Percentiles rank a stretch among this genome's conserved stretches.
These are phyloP conservation scores for Sepioteuthis lessoniana DNA, from an alignment of 2,888 invertebrate species.

Conservation along the genomic window DNA sequence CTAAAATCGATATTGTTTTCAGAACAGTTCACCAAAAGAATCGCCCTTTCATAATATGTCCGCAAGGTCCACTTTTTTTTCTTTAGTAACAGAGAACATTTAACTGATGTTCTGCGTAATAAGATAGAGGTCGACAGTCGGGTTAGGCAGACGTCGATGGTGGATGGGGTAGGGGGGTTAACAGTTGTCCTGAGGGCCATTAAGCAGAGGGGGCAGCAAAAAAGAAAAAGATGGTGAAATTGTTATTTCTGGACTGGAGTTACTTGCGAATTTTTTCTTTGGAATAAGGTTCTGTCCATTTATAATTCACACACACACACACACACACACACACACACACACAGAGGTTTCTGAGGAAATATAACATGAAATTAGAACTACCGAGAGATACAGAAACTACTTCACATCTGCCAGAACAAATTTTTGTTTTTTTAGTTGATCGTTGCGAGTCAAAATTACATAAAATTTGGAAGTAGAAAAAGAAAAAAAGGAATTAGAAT, in stretches of 20 bases:
- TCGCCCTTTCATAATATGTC: neutral
- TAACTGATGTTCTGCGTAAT: neutral
- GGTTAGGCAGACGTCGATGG: neutral
- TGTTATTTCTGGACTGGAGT: neutral
- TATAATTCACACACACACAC: no score
- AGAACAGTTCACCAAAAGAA: slow-evolving; percentile 10
- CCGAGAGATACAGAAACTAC: no score
- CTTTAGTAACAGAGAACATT: neutral
- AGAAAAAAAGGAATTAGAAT: no score
- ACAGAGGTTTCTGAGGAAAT: no score
- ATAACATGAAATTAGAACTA: no score
- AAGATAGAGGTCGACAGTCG: neutral
- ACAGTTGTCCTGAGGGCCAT: neutral
- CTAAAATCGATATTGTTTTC: neutral
- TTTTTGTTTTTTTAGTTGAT: no score
- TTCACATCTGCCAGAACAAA: no score
- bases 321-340: no score
- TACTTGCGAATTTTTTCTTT: neutral
- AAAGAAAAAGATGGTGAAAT: neutral
- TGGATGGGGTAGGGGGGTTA: neutral
- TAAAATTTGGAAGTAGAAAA: no score
- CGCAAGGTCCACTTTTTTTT: neutral
- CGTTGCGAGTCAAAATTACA: no score
- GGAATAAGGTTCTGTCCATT: no score
- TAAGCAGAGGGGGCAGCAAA: neutral